phyloP scores from a whole-genome alignment of 2,113 vertebrate genomes.

The Laterallus jamaicensis region DNA sequence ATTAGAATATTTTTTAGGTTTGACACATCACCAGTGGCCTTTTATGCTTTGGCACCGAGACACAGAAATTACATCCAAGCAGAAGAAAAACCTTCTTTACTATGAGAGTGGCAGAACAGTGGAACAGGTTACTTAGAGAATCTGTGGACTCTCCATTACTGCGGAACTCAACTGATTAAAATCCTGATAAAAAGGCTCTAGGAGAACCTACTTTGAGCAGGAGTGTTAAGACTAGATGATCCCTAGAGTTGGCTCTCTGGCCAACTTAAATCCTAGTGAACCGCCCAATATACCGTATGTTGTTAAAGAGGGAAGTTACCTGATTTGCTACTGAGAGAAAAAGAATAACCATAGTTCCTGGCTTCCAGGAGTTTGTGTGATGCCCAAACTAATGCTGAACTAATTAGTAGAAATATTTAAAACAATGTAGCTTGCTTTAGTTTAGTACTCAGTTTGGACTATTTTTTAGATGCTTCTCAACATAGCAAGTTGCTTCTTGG shows the following conservation, averaged over 20 bases:
- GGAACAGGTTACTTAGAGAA: neutral
- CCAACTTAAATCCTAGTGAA: neutral
- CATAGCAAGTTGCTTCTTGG: neutral
- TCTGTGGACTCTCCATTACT: neutral
- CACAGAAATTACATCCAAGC: neutral
- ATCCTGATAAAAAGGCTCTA: neutral
- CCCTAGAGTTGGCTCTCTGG: neutral
- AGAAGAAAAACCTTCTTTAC: neutral
- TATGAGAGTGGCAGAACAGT: neutral
- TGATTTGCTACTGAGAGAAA: neutral
- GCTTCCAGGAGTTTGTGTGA: neutral
- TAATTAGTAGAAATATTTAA: neutral
- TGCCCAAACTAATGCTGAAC: neutral
- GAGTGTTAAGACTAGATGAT: neutral
- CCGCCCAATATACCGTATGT: neutral
- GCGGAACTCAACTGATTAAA: neutral
- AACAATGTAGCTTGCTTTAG: neutral
- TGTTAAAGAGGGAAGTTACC: neutral
- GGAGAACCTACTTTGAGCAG: neutral
- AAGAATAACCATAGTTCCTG: neutral
- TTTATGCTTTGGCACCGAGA: neutral
- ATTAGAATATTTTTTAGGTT: neutral
- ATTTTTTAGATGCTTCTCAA: neutral
- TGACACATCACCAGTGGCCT: neutral
- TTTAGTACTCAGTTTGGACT: neutral